These are phyloP conservation scores for Heteractis magnifica DNA, from an alignment of 92 coral and sea anemone genomes.

Conservation along the genomic window DNA sequence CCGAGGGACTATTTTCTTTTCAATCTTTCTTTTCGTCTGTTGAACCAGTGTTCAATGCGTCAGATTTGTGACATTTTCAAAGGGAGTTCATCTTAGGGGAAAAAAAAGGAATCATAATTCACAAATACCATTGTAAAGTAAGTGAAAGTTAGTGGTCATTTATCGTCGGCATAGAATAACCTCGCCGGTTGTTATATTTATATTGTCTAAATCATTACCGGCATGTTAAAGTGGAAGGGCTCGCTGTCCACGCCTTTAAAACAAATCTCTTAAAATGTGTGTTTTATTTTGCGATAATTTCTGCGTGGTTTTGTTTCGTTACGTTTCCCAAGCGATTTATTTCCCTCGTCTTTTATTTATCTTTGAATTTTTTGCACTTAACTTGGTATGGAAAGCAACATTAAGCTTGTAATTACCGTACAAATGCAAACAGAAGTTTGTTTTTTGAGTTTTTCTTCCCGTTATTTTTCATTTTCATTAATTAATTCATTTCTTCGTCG, in stretches of 20 bases:
- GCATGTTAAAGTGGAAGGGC: not conserved
- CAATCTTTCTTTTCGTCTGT: too few species aligned
- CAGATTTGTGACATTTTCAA: too few species aligned
- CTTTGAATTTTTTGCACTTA: not conserved
- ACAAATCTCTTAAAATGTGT: not conserved
- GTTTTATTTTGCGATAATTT: not conserved
- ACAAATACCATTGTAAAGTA: too few species aligned
- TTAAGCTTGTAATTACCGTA: not conserved
- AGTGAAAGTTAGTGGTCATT: not conserved
- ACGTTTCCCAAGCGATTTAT: not conserved
- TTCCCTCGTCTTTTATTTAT: not conserved
- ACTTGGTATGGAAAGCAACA: not conserved
- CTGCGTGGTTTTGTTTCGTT: not conserved
- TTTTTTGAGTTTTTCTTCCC: not conserved
- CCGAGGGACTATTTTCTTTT: too few species aligned
- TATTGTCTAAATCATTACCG: not conserved
- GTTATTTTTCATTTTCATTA: not conserved
- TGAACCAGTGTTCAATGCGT: too few species aligned
- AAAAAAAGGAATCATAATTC: too few species aligned
- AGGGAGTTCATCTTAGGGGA: too few species aligned
- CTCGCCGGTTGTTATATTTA: not conserved
- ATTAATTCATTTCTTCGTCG: not conserved
- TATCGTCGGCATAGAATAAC: not conserved
- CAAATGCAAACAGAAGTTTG: not conserved
- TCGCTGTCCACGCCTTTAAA: slow-evolving; percentile 3